Base-by-base conservation (phyloP, 2,888 invertebrate genomes). In the Drosophila robusta region DNA sequence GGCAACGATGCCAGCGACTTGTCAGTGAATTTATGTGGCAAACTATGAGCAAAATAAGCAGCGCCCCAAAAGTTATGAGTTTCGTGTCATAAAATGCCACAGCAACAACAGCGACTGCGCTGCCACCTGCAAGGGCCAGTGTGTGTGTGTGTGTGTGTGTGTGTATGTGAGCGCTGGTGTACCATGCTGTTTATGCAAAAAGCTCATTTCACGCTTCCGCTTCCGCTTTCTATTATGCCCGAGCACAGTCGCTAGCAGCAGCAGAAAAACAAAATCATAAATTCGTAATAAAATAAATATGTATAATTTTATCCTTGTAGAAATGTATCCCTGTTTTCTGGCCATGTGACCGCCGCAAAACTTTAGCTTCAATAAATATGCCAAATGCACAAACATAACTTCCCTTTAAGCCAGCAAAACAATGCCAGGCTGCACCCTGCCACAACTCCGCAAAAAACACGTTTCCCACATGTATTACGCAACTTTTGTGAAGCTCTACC, bases 171-270 rank as follows among this genome's bases (percentile, higher is more conserved):
- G 49, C 47, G 45, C 49, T 44, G 44, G 61, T 78, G 46, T 70
- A 60, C 51, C 44, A 50, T 70, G 70, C 85, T 87, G 80, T 87
- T 86, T 86, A 86, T 89, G 81, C 77, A 85, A 79, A 84, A 80
- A 87, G 83, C 86, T 87, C 86, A 87, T 89, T 87, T 87, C 83
- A 80, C 79, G 89, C 89, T 85, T 89, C 87, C 89, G 87, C 71
- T 89, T 89, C 87, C 87, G 89, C 60, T 78, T 81, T 75, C 74
- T 76, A 73, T 81, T 78, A 73, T 86, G 78, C 72, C 58, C 50
- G 29, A 32, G 36, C 56, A 58, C 69, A 38, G 34, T 34, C 34
- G 34, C 34, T 12, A 44, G 51, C 54, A 54, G 38, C 51, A 60
- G 29, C 47, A 46, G 62, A 83, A 89, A 90, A 89, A 90, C 89